These are phyloP conservation scores for Oscheius myriophilus DNA, from an alignment of 2,888 invertebrate species.

Conservation along the genomic window DNA sequence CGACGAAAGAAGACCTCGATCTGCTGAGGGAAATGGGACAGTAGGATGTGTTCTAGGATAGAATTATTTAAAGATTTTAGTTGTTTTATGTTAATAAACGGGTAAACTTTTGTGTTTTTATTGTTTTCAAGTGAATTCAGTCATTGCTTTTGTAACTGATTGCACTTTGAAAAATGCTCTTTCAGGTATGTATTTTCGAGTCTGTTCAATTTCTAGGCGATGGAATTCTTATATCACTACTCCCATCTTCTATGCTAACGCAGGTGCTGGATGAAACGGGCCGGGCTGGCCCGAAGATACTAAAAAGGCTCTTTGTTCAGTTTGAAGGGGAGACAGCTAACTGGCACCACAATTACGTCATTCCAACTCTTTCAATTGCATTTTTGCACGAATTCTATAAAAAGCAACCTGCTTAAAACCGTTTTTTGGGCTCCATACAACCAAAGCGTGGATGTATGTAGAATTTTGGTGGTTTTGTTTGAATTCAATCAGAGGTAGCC, in stretches of 20 bases:
- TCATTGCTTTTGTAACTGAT: neutral
- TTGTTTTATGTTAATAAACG: conserved; percentile 1
- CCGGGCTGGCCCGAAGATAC: too few species aligned
- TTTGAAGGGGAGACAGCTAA: too few species aligned
- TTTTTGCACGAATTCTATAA: neutral
- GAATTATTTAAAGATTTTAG: too few species aligned
- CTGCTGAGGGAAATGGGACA: conserved; percentile 18
- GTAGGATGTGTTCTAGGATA: neutral
- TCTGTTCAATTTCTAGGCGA: conserved; percentile 4
- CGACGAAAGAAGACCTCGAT: conserved; percentile 34
- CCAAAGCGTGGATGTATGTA: too few species aligned
- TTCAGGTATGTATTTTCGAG: neutral
- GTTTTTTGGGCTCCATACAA: too few species aligned
- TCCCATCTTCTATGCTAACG: conserved; percentile 68
- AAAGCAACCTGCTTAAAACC: too few species aligned
- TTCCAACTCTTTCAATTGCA: neutral
- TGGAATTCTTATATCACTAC: conserved; percentile 57
- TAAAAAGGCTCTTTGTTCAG: too few species aligned
- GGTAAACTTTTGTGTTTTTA: neutral
- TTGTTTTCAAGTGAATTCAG: neutral
- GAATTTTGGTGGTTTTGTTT: too few species aligned
- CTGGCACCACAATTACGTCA: neutral
- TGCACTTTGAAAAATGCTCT: neutral
- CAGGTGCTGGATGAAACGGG: conserved; percentile 41
- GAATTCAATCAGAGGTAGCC: too few species aligned